These are phyloP conservation scores for Callionymus lyra DNA, from an alignment of 2,113 vertebrate species.

Conservation along the genomic window DNA sequence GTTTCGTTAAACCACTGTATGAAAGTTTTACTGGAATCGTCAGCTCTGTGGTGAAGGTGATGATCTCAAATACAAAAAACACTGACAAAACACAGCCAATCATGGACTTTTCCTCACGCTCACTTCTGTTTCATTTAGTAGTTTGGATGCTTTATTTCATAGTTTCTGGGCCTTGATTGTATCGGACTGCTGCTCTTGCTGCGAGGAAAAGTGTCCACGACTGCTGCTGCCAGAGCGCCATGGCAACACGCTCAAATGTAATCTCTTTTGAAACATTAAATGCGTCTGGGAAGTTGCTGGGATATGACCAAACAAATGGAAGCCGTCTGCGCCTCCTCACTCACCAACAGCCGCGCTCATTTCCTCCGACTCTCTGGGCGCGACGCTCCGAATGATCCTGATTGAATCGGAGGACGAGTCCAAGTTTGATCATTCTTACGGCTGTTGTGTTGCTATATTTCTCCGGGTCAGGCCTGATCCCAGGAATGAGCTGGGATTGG, in stretches of 20 bases:
- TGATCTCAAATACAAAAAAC: conserved; percentile 10
- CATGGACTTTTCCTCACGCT: conserved; percentile 17
- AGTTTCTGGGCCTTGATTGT: conserved; percentile 55
- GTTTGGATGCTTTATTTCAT: conserved; percentile 52
- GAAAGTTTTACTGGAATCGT: no score
- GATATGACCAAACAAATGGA: conserved; percentile 44
- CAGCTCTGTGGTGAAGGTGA: conserved; percentile 3
- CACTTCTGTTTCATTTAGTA: conserved; percentile 23
- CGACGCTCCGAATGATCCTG: conserved; percentile 34
- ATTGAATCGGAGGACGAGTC: conserved; percentile 51
- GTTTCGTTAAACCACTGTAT: background rate
- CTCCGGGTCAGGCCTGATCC: conserved; percentile 42
- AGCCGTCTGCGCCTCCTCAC: conserved; percentile 13
- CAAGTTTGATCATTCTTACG: conserved; percentile 45
- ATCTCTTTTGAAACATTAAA: conserved; percentile 69
- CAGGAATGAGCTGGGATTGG: conserved; percentile 30
- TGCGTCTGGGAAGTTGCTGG: conserved; percentile 43
- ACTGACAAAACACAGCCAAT: conserved; percentile 9
- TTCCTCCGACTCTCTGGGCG: conserved; percentile 19
- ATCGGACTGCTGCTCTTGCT: conserved; percentile 57
- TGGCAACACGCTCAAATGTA: conserved; percentile 50
- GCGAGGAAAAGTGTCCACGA: conserved; percentile 48
- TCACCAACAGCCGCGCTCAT: conserved; percentile 13
- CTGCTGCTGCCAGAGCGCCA: conserved; percentile 43
- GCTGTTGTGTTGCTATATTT: conserved; percentile 37